These are phyloP conservation scores for Acrobasis repandana DNA, from an alignment of 2,888 invertebrate species.

Conservation along the genomic window DNA sequence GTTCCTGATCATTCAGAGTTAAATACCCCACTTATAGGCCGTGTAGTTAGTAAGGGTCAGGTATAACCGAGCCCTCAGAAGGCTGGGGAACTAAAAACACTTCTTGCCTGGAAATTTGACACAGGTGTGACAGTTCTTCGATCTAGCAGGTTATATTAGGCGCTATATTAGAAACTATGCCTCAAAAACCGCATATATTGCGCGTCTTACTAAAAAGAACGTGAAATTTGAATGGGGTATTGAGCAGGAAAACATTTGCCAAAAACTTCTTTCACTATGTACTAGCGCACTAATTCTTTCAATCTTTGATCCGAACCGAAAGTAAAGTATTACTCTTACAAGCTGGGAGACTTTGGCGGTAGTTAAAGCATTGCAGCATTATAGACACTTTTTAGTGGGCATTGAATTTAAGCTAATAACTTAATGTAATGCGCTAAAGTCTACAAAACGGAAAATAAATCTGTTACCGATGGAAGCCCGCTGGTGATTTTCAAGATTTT, in stretches of 20 bases:
- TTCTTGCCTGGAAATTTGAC: conserved; percentile 20
- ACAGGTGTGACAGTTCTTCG: neutral
- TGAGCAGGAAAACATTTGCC: neutral
- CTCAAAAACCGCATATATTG: conserved; percentile 12
- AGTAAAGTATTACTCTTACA: conserved; percentile 38
- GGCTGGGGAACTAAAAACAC: conserved; percentile 22
- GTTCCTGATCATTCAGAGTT: too few relatives aligned
- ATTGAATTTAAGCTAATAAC: conserved; percentile 33
- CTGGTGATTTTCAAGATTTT: conserved; percentile 34
- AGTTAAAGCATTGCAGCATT: conserved; percentile 35
- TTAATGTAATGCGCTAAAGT: conserved; percentile 36
- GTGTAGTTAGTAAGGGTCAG: conserved; percentile 28
- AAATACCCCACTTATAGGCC: too few relatives aligned
- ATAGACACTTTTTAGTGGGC: conserved; percentile 34
- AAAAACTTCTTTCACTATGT: too few relatives aligned
- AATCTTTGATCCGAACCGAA: conserved; percentile 31
- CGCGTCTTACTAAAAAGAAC: too few relatives aligned
- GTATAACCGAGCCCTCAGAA: conserved; percentile 29
- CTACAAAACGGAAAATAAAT: conserved; percentile 28
- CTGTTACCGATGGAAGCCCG: conserved; percentile 31
- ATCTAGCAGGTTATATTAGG: too few relatives aligned
- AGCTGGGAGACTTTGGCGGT: conserved; percentile 37
- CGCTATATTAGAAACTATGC: conserved; percentile 14
- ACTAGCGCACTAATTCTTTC: conserved; percentile 8
- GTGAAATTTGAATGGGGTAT: conserved; percentile 9